These are phyloP conservation scores for Anguilla obscura DNA, from an alignment of 2,797 vertebrate genomes.

Conservation along the genomic window DNA sequence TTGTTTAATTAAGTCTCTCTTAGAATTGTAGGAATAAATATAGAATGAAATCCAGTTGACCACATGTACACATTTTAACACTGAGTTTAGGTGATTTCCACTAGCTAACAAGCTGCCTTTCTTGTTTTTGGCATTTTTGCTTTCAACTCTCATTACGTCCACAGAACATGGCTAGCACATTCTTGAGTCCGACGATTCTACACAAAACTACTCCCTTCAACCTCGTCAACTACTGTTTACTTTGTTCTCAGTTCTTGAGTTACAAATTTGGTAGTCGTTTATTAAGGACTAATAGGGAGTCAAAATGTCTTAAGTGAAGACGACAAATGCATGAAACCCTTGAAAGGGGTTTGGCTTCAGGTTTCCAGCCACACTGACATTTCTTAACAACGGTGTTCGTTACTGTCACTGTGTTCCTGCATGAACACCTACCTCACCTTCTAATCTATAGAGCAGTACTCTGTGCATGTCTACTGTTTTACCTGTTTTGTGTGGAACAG, in stretches of 20 bases:
- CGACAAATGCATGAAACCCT: neutral
- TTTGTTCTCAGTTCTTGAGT: neutral
- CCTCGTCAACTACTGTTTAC: neutral
- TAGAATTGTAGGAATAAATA: neutral
- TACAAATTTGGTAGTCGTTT: too few relatives aligned
- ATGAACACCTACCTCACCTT: conserved; percentile 1
- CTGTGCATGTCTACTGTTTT: neutral
- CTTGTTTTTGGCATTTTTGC: neutral
- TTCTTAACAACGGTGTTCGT: neutral
- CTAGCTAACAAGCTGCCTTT: neutral
- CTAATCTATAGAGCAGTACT: neutral
- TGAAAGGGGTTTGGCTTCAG: neutral
- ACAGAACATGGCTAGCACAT: neutral
- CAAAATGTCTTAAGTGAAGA: neutral
- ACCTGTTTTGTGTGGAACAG: neutral
- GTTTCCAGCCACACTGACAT: neutral
- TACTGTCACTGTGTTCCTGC: neutral
- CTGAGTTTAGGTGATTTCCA: neutral
- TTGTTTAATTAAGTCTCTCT: neutral
- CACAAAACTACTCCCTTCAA: neutral
- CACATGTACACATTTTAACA: neutral
- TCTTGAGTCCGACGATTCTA: neutral
- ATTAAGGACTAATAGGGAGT: neutral
- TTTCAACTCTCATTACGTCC: neutral
- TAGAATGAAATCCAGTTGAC: neutral